Conservation (phyloP, 2,797 vertebrate genomes). For the Petrocephalus sullivani region DNA sequence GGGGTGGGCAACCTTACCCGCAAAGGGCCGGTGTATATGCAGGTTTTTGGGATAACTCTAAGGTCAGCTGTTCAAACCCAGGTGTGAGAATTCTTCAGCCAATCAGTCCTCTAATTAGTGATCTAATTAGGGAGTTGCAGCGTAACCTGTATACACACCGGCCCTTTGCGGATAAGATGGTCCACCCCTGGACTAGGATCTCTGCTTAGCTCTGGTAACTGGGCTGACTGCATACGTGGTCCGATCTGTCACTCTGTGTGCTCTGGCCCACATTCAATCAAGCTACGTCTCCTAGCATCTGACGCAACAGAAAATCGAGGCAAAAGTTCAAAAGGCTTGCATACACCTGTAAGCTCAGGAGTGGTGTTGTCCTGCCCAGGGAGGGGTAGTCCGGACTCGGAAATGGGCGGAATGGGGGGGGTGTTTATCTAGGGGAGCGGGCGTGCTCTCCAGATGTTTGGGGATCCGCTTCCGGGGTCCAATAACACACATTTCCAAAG, state of each 20-base stretch:
- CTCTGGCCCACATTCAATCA: slow-evolving; percentile 16
- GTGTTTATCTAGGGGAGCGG: not conserved
- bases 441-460: not conserved
- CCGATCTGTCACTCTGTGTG: slow-evolving; percentile 16
- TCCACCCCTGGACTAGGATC: not conserved
- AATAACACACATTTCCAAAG: not conserved
- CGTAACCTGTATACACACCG: too few species aligned
- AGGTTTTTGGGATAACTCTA: too few species aligned
- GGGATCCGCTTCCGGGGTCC: not conserved
- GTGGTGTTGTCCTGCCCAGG: not conserved
- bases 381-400: not conserved
- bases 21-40: too few species aligned
- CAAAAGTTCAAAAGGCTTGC: not conserved
- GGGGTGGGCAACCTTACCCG: too few species aligned
- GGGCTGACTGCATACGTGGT: not conserved
- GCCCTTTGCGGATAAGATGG: too few species aligned
- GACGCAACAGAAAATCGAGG: not conserved
- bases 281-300: not conserved
- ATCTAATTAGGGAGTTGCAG: too few species aligned
- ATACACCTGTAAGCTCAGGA: not conserved
- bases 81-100: too few species aligned
- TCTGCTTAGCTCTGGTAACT: not conserved
- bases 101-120: too few species aligned
- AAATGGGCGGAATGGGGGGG: not conserved
- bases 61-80: too few species aligned